Evolutionary conservation across 37 sponge, comb jelly and placozoan genomes (phyloP).

Genomic region (Amphimedon queenslandica): DNA sequence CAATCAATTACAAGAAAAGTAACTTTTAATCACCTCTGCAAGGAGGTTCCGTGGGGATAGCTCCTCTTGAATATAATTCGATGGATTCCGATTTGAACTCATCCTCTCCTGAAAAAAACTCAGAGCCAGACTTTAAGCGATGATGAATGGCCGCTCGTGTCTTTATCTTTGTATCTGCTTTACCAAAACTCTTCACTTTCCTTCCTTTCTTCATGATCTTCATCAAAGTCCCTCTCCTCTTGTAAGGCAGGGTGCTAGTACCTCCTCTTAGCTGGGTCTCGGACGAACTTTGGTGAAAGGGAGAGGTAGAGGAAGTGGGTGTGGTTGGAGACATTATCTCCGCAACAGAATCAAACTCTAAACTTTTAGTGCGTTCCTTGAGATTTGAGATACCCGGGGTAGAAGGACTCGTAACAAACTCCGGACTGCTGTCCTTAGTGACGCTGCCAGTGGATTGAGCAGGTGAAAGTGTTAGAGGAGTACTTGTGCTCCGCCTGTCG

Average conservation of each 20-base stretch:
- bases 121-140: not conserved
- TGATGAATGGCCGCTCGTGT: not conserved
- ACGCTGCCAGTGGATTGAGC: too few species aligned
- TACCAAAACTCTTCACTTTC: not conserved
- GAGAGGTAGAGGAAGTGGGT: not conserved
- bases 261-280: not conserved
- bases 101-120: not conserved
- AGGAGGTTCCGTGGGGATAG: not conserved
- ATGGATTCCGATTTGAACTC: not conserved
- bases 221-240: not conserved
- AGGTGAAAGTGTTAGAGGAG: too few species aligned
- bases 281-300: not conserved
- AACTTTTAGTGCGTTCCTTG: not conserved
- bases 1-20: too few species aligned
- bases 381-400: not conserved
- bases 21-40: not conserved
- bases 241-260: not conserved
- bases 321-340: not conserved
- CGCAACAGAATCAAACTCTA: not conserved
- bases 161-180: not conserved
- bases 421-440: not conserved
- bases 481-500: not conserved
- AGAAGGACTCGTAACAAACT: not conserved
- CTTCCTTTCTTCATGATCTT: not conserved
- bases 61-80: not conserved